Conservation (phyloP, 2,797 vertebrate genomes). For the Sternotherus odoratus region DNA sequence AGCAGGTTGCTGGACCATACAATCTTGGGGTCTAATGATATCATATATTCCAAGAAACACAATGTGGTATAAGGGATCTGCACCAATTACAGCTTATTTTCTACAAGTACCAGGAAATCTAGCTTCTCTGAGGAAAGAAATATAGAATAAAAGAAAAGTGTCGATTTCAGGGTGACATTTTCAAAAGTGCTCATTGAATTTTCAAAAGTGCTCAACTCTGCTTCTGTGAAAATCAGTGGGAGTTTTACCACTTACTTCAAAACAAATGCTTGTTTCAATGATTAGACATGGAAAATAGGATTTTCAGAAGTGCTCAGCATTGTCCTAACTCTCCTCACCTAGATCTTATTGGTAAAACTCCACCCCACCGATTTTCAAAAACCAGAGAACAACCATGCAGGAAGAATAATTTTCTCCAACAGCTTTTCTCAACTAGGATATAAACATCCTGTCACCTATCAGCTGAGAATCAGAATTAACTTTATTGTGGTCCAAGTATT, state of each 20-base stretch:
- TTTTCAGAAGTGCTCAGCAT: neutral
- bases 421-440: constrained; percentile 35
- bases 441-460: constrained; percentile 19
- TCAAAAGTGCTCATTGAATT: neutral
- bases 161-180: neutral
- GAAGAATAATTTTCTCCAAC: constrained; percentile 17
- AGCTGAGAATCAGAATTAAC: neutral
- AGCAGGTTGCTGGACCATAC: neutral
- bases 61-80: neutral
- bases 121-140: neutral
- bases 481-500: neutral
- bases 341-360: neutral
- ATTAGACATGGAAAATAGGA: neutral
- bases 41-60: neutral
- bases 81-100: neutral
- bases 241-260: neutral
- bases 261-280: neutral
- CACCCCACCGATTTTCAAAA: neutral
- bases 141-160: neutral
- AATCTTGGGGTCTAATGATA: neutral
- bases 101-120: neutral
- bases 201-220: neutral
- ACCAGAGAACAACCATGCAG: neutral
- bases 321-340: neutral
- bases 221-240: neutral